Evolutionary conservation across 2,797 vertebrate species (phyloP).

Genomic region (Denticeps clupeoides): DNA sequence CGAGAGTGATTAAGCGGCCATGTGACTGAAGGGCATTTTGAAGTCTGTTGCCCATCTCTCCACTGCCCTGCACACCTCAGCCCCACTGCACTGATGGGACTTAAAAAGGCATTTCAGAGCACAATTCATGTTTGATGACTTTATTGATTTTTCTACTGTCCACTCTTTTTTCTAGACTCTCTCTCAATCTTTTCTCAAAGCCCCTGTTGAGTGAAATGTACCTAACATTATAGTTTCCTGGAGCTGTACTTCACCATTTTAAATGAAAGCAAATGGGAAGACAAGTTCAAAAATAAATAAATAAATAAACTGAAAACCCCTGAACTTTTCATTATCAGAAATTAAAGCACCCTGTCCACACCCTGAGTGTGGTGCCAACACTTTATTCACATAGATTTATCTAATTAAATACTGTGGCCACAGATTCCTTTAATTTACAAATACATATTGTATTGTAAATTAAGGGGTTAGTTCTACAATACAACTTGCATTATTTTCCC

Average conservation of each 20-base stretch:
- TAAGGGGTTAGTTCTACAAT: no score
- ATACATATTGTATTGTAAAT: no score
- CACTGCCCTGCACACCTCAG: slow-evolving; percentile 11
- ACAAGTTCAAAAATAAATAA: no score
- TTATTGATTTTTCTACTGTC: slow-evolving; percentile 58
- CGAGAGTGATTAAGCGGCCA: slow-evolving; percentile 34
- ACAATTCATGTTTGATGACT: slow-evolving; percentile 65
- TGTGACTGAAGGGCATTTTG: slow-evolving; percentile 46
- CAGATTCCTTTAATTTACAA: no score
- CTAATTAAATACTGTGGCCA: no score
- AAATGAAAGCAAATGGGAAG: no score
- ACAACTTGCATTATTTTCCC: no score
- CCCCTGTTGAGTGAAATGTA: slow-evolving; percentile 39
- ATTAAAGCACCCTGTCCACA: no score
- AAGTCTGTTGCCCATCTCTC: slow-evolving; percentile 30
- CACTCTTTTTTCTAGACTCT: slow-evolving; percentile 22
- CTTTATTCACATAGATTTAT: no score
- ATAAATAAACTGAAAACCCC: no score
- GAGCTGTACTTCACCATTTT: slow-evolving; percentile 8
- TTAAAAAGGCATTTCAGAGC: slow-evolving; percentile 57
- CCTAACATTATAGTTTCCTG: slow-evolving; percentile 24
- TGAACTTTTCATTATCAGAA: no score
- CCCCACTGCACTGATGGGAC: slow-evolving; percentile 40
- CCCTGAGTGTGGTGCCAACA: no score
- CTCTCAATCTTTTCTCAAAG: slow-evolving; percentile 13